These are phyloP conservation scores for Mythimna ferrago DNA, from an alignment of 2,888 invertebrate species.

Conservation along the genomic window DNA sequence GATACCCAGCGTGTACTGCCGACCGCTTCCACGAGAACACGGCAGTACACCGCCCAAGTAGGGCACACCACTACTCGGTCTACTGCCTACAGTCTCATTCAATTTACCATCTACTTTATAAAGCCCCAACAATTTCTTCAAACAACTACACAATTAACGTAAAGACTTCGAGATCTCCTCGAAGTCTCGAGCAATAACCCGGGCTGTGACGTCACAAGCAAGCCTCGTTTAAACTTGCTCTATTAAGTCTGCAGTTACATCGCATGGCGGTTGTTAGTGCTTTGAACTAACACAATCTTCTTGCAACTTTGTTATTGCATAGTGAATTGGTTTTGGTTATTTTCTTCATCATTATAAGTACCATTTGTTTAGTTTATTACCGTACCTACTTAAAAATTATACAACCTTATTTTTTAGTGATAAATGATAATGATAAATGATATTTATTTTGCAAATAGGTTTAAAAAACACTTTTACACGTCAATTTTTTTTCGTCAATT, in stretches of 20 bases:
- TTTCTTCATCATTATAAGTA: not conserved
- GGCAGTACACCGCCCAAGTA: too few species aligned
- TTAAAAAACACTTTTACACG: too few species aligned
- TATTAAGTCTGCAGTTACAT: conserved; percentile 58
- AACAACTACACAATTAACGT: conserved; percentile 15
- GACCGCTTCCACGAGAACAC: too few species aligned
- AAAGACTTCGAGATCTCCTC: not conserved
- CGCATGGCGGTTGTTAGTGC: conserved; percentile 32
- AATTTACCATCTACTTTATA: not conserved
- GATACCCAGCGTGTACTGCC: too few species aligned
- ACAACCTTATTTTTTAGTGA: not conserved
- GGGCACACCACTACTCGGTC: not conserved
- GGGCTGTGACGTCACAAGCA: conserved; percentile 26
- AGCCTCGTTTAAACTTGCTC: conserved; percentile 68
- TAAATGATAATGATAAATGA: too few species aligned
- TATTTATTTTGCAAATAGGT: too few species aligned
- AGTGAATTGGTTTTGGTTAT: not conserved
- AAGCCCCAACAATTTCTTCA: conserved; percentile 16
- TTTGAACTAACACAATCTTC: conserved; percentile 31
- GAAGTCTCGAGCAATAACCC: conserved; percentile 25
- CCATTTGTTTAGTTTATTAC: not conserved
- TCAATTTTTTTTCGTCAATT: too few species aligned
- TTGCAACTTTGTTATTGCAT: conserved; percentile 23
- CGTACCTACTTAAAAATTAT: too few species aligned
- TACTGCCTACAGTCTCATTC: not conserved